These are phyloP conservation scores for Metacarcinus magister DNA, from an alignment of 2,888 invertebrate species.

Conservation along the genomic window DNA sequence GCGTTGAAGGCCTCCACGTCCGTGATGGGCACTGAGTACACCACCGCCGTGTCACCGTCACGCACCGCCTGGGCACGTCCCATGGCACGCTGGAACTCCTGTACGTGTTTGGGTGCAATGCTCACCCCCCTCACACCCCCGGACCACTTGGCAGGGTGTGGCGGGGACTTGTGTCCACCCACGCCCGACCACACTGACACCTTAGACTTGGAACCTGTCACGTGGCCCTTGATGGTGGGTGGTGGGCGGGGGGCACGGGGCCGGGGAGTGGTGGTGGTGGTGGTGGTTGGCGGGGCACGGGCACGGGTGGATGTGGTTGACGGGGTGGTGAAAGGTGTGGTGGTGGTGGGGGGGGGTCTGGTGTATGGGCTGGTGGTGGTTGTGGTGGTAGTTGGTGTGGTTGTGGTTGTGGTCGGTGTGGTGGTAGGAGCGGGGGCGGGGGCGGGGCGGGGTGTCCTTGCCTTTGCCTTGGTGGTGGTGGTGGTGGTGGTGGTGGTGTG, in stretches of 20 bases:
- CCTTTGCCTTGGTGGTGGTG: no score
- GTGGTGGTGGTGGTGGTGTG: slow-evolving; percentile 10
- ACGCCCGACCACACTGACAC: neutral
- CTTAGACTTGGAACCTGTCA: slow-evolving; percentile 62
- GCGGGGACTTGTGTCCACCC: neutral
- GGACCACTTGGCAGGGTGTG: slow-evolving; percentile 56
- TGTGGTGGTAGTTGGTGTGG: neutral
- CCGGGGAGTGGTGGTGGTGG: slow-evolving; percentile 56
- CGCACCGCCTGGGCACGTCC: slow-evolving; percentile 73
- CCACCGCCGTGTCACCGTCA: slow-evolving; percentile 80
- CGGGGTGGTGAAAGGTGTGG: slow-evolving; percentile 56
- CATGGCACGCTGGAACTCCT: slow-evolving; percentile 80
- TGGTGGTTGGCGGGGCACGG: neutral
- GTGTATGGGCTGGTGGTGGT: slow-evolving; percentile 54
- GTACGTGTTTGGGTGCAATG: slow-evolving; percentile 74
- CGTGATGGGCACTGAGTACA: slow-evolving; percentile 81
- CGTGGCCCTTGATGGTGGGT: slow-evolving; percentile 62
- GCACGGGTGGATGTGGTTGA: slow-evolving; percentile 61
- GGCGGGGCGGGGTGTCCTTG: slow-evolving; percentile 28
- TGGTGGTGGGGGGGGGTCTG: slow-evolving; percentile 45
- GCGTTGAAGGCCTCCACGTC: slow-evolving; percentile 81
- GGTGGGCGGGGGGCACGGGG: slow-evolving; percentile 65
- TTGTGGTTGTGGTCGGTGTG: neutral
- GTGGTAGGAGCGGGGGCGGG: neutral
- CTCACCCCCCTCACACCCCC: slow-evolving; percentile 47